These are phyloP conservation scores for Caenorhabditis sp. DNA, from an alignment of 2,888 invertebrate genomes.

Conservation along the genomic window DNA sequence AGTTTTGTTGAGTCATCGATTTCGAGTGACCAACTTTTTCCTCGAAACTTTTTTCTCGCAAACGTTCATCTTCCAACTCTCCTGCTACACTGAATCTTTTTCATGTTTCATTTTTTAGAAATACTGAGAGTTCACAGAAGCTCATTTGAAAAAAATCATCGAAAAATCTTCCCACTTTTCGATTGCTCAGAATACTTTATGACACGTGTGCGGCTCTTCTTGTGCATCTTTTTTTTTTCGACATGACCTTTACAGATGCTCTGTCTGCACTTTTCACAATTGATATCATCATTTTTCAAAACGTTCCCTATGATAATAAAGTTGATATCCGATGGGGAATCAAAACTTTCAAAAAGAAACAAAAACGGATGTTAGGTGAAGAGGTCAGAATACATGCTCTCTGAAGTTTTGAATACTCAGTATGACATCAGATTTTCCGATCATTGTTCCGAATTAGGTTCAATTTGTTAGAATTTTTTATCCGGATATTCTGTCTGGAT, in stretches of 20 bases:
- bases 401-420: too few species aligned
- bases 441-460: too few species aligned
- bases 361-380: not conserved
- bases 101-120: too few species aligned
- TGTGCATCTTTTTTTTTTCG: not conserved
- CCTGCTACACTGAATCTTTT: too few species aligned
- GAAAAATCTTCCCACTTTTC: too few species aligned
- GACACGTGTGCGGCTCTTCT: not conserved
- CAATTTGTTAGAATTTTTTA: too few species aligned
- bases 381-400: not conserved
- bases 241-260: not conserved
- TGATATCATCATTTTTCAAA: not conserved
- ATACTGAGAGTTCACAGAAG: too few species aligned
- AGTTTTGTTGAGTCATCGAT: constrained; percentile 26
- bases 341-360: not conserved
- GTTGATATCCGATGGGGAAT: not conserved
- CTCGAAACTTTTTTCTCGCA: not conserved
- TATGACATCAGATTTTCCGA: too few species aligned
- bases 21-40: constrained; percentile 17
- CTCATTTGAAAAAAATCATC: too few species aligned
- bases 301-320: not conserved
- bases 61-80: too few species aligned
- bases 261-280: not conserved
- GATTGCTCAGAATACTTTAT: too few species aligned
- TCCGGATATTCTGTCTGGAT: too few species aligned